These are phyloP conservation scores for Ridgeia piscesae DNA, from an alignment of 1,140 invertebrate genomes.

Conservation along the genomic window DNA sequence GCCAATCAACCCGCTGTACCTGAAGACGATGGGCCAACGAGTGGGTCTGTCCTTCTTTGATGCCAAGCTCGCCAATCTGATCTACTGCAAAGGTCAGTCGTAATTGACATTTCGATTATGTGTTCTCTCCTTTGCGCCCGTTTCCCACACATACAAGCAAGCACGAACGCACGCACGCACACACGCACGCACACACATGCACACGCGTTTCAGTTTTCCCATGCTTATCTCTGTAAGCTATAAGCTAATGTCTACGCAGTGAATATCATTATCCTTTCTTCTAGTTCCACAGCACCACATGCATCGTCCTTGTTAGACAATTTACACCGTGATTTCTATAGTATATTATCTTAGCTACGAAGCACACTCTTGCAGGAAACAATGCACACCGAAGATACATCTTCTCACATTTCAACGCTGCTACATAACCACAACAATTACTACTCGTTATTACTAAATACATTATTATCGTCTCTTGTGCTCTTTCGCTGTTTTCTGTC, in stretches of 20 bases:
- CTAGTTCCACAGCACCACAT: neutral
- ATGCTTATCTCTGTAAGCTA: neutral
- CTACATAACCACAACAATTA: neutral
- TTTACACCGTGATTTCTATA: neutral
- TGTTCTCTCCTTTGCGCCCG: too few relatives aligned
- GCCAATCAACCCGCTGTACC: constrained; percentile 37
- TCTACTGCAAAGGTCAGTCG: constrained; percentile 47
- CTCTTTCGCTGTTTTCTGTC: neutral
- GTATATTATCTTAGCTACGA: neutral
- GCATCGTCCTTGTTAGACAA: neutral
- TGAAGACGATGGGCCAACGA: constrained; percentile 45
- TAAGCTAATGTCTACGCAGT: neutral
- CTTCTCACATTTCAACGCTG: neutral
- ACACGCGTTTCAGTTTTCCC: neutral
- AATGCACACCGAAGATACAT: too few relatives aligned
- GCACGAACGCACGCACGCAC: too few relatives aligned
- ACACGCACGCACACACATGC: too few relatives aligned
- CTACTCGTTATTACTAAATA: neutral
- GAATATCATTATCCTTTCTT: neutral
- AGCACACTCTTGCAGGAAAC: neutral
- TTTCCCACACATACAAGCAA: neutral
- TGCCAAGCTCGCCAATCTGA: constrained; percentile 46
- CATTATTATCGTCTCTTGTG: neutral
- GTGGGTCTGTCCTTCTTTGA: constrained; percentile 50
- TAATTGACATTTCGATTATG: neutral